A percentile compares a stretch with the other conserved stretches of the same genome.
Evolutionary conservation across 2,113 vertebrate species (phyloP).

Genomic region (Megalops atlanticus): DNA sequence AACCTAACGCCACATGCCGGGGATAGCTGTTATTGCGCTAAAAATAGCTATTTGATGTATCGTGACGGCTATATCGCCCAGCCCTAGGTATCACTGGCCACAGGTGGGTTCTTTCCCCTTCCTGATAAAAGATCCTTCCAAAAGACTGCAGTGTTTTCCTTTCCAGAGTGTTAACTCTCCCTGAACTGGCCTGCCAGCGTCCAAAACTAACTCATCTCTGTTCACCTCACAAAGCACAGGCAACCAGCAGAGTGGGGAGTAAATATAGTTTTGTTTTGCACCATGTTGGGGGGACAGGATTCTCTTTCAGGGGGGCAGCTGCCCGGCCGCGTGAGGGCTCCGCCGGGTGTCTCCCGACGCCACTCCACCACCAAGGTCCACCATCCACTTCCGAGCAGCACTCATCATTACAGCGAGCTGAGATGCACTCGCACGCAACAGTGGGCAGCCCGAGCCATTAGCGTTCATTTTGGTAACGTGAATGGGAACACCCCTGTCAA

Average conservation of each 20-base stretch:
- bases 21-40: no score
- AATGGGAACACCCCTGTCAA: slow-evolving; percentile 38
- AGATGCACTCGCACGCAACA: slow-evolving; percentile 53
- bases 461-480: slow-evolving; percentile 56
- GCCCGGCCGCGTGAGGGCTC: slow-evolving; percentile 16
- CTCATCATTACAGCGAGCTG: slow-evolving; percentile 29
- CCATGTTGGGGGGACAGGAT: background rate
- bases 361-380: background rate
- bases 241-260: background rate
- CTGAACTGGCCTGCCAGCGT: no score
- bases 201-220: no score
- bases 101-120: no score
- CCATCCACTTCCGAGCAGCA: slow-evolving; percentile 16
- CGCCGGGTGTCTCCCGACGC: slow-evolving; percentile 11
- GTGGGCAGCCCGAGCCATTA: slow-evolving; percentile 62
- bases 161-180: no score
- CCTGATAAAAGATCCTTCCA: no score
- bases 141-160: no score
- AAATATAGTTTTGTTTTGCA: background rate
- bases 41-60: no score
- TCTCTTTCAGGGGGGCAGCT: slow-evolving; percentile 21
- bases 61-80: no score
- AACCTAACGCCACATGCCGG: no score
- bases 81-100: no score
- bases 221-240: background rate